Evolutionary conservation across 2,797 vertebrate genomes (phyloP).

Genomic region (Myotis findleyi): DNA sequence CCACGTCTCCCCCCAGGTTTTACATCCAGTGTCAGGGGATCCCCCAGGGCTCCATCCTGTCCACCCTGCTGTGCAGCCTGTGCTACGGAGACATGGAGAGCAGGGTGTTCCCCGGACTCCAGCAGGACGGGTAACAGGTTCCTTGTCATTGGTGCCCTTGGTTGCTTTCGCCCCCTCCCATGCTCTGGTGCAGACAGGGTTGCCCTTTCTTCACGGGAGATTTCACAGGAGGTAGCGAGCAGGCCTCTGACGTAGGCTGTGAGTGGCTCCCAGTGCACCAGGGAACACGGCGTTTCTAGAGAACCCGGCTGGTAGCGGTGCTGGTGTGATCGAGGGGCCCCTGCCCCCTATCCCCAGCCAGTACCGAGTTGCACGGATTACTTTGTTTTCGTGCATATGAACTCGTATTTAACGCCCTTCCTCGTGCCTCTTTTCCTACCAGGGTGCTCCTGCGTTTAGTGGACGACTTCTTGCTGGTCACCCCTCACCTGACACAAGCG

Average conservation of each 20-base stretch:
- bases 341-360: neutral
- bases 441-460: conserved; percentile 95
- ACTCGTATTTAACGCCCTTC: neutral
- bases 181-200: neutral
- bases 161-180: neutral
- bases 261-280: accelerated
- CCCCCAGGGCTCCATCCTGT: conserved; percentile 95
- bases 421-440: neutral
- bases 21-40: conserved; percentile 93
- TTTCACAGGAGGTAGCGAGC: neutral
- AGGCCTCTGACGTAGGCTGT: neutral
- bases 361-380: too few relatives aligned
- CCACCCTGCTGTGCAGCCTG: conserved; percentile 94
- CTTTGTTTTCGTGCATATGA: neutral
- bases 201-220: neutral
- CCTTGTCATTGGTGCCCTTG: neutral
- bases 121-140: conserved; percentile 89
- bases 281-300: neutral
- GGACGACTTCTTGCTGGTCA: conserved; percentile 97
- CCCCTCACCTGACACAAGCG: conserved; percentile 91
- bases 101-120: conserved; percentile 86
- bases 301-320: neutral
- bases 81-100: conserved; percentile 98
- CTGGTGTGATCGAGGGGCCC: accelerated
- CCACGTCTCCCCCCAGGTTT: conserved; percentile 82